These are phyloP conservation scores for Zaprionus lachaisei DNA, from an alignment of 1,140 invertebrate species.

Conservation along the genomic window DNA sequence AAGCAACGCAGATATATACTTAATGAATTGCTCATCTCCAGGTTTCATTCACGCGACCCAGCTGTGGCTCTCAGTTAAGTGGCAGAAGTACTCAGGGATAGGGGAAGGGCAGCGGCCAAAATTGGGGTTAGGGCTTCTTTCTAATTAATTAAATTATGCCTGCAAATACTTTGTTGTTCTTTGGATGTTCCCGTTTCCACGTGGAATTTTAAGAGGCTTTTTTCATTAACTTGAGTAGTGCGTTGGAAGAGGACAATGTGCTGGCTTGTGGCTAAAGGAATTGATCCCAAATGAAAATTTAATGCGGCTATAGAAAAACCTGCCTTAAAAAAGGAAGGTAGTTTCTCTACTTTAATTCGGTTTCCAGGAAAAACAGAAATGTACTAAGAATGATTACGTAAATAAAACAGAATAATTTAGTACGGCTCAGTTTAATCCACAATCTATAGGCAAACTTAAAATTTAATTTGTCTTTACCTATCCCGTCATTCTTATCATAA, in stretches of 20 bases:
- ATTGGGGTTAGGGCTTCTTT: conserved; percentile 22
- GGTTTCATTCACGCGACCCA: conserved; percentile 22
- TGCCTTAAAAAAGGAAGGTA: background rate
- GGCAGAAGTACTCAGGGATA: conserved; percentile 30
- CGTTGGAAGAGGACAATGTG: background rate
- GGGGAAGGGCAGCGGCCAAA: background rate
- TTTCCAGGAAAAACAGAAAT: too few species aligned
- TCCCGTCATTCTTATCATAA: background rate
- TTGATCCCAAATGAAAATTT: conserved; percentile 24
- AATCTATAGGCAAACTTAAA: conserved; percentile 1
- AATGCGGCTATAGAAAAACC: background rate
- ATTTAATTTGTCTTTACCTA: background rate
- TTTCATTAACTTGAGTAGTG: conserved; percentile 35
- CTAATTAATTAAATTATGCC: conserved; percentile 63
- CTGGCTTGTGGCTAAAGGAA: conserved; percentile 4
- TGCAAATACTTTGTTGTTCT: conserved; percentile 38
- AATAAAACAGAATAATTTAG: background rate
- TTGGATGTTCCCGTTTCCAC: conserved; percentile 19
- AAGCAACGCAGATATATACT: conserved; percentile 9
- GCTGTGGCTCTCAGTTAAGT: conserved; percentile 48
- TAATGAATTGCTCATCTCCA: conserved; percentile 21
- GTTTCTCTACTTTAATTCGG: background rate
- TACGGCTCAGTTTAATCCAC: background rate
- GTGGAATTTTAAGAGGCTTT: conserved; percentile 46
- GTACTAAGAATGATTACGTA: background rate